Percentiles rank a stretch among this genome's conserved stretches.
phyloP scores from a whole-genome alignment of 2,888 invertebrate species.

The Trachelus troglodyta region DNA sequence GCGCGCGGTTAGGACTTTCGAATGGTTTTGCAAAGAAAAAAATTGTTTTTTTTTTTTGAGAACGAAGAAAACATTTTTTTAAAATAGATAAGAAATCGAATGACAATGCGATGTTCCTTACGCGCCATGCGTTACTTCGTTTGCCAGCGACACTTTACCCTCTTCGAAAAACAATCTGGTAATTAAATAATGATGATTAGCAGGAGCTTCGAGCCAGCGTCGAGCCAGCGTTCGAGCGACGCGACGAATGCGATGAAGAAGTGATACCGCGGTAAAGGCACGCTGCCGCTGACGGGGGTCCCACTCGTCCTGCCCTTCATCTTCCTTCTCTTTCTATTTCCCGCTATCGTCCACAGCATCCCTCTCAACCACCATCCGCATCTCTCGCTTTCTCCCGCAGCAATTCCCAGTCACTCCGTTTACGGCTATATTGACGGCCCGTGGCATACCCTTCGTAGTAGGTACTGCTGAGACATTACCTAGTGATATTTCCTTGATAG shows the following conservation, averaged over 20 bases:
- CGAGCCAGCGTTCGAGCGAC: constrained; percentile 34
- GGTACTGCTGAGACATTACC: constrained; percentile 1
- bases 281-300: constrained; percentile 55
- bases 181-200: constrained; percentile 63
- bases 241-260: constrained; percentile 61
- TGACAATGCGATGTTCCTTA: too few relatives aligned
- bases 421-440: constrained; percentile 37
- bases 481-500: too few relatives aligned
- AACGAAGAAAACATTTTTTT: constrained; percentile 4
- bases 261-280: constrained; percentile 52
- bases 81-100: too few relatives aligned
- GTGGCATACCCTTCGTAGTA: constrained; percentile 19
- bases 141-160: not conserved
- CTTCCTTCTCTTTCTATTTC: constrained; percentile 18
- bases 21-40: constrained; percentile 20
- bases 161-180: constrained; percentile 49
- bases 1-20: constrained; percentile 17
- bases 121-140: too few relatives aligned
- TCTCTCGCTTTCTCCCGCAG: not conserved
- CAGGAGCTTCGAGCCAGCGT: constrained; percentile 43
- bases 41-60: not conserved
- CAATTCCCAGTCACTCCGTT: constrained; percentile 17
- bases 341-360: constrained; percentile 3
- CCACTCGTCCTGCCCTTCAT: constrained; percentile 21
- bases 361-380: constrained; percentile 8